Base-by-base conservation (phyloP, 2,888 invertebrate genomes). In the Drosophila kambysellisi region DNA sequence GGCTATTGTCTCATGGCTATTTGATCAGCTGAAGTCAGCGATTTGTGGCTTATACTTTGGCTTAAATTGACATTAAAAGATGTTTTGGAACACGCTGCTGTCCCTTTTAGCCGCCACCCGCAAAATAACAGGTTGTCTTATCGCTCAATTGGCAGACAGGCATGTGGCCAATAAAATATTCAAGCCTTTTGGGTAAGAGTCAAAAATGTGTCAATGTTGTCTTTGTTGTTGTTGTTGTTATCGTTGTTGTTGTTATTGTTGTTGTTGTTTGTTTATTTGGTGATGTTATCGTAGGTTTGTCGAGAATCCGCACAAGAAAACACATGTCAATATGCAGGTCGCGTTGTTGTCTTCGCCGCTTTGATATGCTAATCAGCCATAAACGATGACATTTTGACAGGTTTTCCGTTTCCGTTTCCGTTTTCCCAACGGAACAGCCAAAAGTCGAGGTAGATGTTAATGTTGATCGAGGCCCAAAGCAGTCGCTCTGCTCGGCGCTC, bases 381-480 rank as follows among this genome's bases (percentile, higher is more conserved):
- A 90, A 90, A 86, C 83, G 90, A 74, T 73, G 84, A 74, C 83
- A 74, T 86, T 86, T 79, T 89, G 86, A 89, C 90, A 90, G 89
- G 89, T 79, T 89, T 89, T 89, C 79, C 89, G 82, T 83, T 90
- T 85, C 85, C 83, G 25, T 25, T 25, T 25, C 25, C 25, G 25
- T 3, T 25, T 25, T 85, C 85, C 83, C 75, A 86, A 80, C 86
- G 90, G 83, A 89, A 68, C 63, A 52, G 37, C 57, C 32, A 52
- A 43, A 54, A 59, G n/a, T 32, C 37, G 41, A 15, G n/a, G 41
- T 57, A n/a, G 39, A 12, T 56, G 30, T n/a, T 41, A 56, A 35
- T 37, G 62, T 30, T 54, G 80, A 70, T 82, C 74, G 70, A 54
- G 56, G 29, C 39, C 35, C 15, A 2, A 12, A 25, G 58, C 58